Percentiles rank a stretch among this genome's conserved stretches.
phyloP scores from a whole-genome alignment of 2,797 vertebrate genomes.

The Ciconia nigra region DNA sequence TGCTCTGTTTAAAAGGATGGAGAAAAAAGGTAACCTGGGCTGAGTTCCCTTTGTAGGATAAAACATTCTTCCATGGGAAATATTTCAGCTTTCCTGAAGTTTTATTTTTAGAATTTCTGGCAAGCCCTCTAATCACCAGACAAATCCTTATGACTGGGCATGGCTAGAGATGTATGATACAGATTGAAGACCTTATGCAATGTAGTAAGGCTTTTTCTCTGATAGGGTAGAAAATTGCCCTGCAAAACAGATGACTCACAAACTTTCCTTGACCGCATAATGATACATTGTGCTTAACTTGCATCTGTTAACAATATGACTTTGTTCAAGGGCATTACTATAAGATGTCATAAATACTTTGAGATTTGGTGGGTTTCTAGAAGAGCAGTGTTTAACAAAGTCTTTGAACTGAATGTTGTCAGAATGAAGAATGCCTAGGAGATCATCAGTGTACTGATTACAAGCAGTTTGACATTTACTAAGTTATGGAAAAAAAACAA shows the following conservation, averaged over 20 bases:
- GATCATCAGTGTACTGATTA: neutral
- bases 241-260: slow-evolving; percentile 1
- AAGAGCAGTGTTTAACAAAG: neutral
- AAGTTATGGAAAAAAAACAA: neutral
- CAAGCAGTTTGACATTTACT: neutral
- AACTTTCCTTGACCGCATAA: neutral
- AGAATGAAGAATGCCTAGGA: neutral
- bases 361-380: neutral
- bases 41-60: neutral
- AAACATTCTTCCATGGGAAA: neutral
- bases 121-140: neutral
- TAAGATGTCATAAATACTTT: neutral
- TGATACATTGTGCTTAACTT: neutral
- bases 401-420: neutral
- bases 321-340: neutral
- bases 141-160: neutral
- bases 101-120: neutral
- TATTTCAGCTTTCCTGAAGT: neutral
- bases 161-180: neutral
- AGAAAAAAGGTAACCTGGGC: neutral
- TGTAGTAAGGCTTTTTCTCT: neutral
- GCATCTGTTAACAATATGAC: neutral
- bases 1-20: neutral
- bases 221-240: neutral
- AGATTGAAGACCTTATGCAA: neutral